Base-by-base conservation (phyloP, 2,113 vertebrate species). In the Pithys albifrons region DNA sequence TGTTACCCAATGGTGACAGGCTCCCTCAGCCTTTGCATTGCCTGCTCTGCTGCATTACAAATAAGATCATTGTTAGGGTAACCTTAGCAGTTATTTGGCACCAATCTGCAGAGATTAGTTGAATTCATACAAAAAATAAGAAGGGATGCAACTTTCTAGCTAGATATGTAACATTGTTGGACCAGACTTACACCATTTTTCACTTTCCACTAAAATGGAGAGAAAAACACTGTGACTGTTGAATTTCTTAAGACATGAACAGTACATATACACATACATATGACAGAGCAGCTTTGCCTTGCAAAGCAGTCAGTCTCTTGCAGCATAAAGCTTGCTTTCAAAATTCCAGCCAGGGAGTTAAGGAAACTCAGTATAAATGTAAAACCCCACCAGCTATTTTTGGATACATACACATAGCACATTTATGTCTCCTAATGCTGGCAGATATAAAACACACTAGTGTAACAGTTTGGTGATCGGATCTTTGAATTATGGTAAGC, bases 231-330 rank as follows among this genome's bases (percentile, higher is more conserved):
- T 22, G 10, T 62, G 58, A 37, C 86, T 96, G 93, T 64, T 97
- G 89, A 97, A 94, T 88, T 62, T 75, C 89, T 96, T 49, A 65
- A 96, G 94, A 81, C 69, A 43, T 46, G 51, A 81, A 83, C 67
- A 73, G 67, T 86, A 89, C 66, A 84, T 64, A 95, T 58, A 93
- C 45, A 41, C 61, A 96, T 84, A 74, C 9, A 71, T 85, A 79
- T n/a, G 87, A 94, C 90, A 88, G 67, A 76, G 14, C 15, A 57
- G 49, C 52, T 66, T 89, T 88, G 57, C 85, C 85, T 95, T 96
- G 94, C 78, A 93, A 97, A 97, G 73, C 24, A 70, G 80, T 89
- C 67, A 92, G 78, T 93, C 75, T 96, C 71, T 82, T 91, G 59
- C 65, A 92, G 85, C 14, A 96, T 64, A 95, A 91, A 94, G 75